Percentiles rank a stretch among this genome's conserved stretches.
Conservation (phyloP, 2,113 vertebrate species). For the Gracilinanus agilis region DNA sequence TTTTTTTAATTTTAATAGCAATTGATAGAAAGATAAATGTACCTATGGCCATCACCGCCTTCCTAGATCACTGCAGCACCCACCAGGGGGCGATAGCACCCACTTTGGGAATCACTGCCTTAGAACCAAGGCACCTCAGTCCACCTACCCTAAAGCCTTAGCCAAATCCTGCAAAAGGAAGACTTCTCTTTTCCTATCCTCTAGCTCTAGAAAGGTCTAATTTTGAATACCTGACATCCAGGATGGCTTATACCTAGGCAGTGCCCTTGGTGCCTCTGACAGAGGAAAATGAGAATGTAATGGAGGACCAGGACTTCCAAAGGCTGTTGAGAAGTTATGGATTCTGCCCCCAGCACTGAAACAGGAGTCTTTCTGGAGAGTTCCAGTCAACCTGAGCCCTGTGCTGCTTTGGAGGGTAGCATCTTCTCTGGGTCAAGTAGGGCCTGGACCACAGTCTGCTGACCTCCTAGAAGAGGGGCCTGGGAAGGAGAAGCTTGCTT, state of each 20-base stretch:
- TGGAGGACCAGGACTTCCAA: constrained; percentile 90
- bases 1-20: no score
- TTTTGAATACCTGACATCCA: constrained; percentile 84
- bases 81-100: no score
- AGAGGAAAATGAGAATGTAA: constrained; percentile 92
- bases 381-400: constrained; percentile 87
- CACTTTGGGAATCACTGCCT: no score
- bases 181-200: constrained; percentile 88
- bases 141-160: constrained; percentile 70
- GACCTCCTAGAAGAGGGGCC: neutral
- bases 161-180: constrained; percentile 82
- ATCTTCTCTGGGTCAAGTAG: constrained; percentile 81
- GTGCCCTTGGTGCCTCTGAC: no score
- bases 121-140: constrained; percentile 1
- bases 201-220: constrained; percentile 91
- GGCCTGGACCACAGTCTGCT: neutral
- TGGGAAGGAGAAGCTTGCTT: constrained; percentile 67
- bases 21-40: no score
- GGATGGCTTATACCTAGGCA: no score
- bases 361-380: constrained; percentile 96
- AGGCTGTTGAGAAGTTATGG: constrained; percentile 88
- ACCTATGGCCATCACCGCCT: no score
- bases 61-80: no score
- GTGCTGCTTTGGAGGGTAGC: constrained; percentile 86
- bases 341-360: constrained; percentile 89